Conservation (phyloP, 2,888 invertebrate species). For the Drosophila vallismaia region DNA sequence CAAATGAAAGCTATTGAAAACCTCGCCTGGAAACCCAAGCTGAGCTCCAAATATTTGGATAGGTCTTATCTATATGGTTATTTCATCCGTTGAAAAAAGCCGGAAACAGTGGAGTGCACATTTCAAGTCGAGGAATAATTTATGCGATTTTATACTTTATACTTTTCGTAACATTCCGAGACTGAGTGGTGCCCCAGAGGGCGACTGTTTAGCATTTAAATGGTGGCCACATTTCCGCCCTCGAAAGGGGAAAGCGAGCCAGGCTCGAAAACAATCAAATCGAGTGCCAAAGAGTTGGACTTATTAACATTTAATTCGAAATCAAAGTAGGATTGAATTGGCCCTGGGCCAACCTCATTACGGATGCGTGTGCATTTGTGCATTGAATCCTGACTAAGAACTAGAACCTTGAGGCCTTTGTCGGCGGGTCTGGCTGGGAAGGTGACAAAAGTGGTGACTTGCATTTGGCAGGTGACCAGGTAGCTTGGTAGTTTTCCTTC, state of each 20-base stretch:
- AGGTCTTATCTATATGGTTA: conserved; percentile 61
- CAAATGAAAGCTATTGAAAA: conserved; percentile 10
- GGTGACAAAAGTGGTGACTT: conserved; percentile 51
- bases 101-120: conserved; percentile 74
- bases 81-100: conserved; percentile 36
- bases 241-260: conserved; percentile 17
- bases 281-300: conserved; percentile 60
- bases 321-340: conserved; percentile 58
- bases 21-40: conserved; percentile 22
- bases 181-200: conserved; percentile 36
- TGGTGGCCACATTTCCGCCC: conserved; percentile 70
- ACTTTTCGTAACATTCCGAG: conserved; percentile 34
- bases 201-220: conserved; percentile 72
- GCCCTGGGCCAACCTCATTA: conserved; percentile 51
- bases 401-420: conserved; percentile 24
- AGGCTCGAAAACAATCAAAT: neutral
- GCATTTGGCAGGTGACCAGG: conserved; percentile 53
- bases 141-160: conserved; percentile 51
- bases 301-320: conserved; percentile 76
- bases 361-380: conserved; percentile 55
- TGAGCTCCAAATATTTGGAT: conserved; percentile 42
- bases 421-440: conserved; percentile 28
- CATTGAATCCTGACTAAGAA: conserved; percentile 37
- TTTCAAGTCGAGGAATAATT: conserved; percentile 54
- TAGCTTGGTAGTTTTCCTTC: conserved; percentile 21